phyloP scores from a whole-genome alignment of 1,140 invertebrate genomes.

The Drosophila suzukii region DNA sequence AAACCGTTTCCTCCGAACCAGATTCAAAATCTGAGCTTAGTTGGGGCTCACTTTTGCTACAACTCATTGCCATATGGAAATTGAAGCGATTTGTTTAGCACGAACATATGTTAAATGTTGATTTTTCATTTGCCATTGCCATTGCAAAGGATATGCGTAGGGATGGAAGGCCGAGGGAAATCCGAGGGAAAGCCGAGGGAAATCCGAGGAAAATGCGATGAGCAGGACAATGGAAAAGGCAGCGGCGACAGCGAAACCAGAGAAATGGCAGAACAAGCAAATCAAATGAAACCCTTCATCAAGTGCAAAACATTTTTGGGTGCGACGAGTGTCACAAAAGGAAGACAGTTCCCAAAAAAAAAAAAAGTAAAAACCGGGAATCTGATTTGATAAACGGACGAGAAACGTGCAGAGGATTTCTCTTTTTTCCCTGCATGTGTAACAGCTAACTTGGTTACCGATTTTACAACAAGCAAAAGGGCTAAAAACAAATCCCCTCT shows the following conservation, averaged over 20 bases:
- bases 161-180: not conserved
- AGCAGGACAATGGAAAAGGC: constrained; percentile 27
- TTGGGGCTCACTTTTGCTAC: not conserved
- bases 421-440: constrained; percentile 20
- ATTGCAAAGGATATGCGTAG: constrained; percentile 7
- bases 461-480: constrained; percentile 13
- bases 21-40: constrained; percentile 1
- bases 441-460: constrained; percentile 25
- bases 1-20: not conserved
- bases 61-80: constrained; percentile 62
- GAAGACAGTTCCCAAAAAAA: constrained; percentile 22
- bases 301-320: constrained; percentile 71
- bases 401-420: constrained; percentile 46
- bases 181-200: not conserved
- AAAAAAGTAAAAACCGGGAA: constrained; percentile 4
- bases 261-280: constrained; percentile 76
- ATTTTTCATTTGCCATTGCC: constrained; percentile 66
- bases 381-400: constrained; percentile 57
- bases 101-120: constrained; percentile 76
- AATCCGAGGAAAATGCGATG: constrained; percentile 2
- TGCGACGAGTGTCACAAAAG: constrained; percentile 62
- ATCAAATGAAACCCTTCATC: constrained; percentile 81
- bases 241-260: constrained; percentile 67
- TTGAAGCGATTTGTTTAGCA: constrained; percentile 69
- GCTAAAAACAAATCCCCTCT: constrained; percentile 57